phyloP scores from a whole-genome alignment of 2,797 vertebrate genomes.

The Etheostoma nigrum region DNA sequence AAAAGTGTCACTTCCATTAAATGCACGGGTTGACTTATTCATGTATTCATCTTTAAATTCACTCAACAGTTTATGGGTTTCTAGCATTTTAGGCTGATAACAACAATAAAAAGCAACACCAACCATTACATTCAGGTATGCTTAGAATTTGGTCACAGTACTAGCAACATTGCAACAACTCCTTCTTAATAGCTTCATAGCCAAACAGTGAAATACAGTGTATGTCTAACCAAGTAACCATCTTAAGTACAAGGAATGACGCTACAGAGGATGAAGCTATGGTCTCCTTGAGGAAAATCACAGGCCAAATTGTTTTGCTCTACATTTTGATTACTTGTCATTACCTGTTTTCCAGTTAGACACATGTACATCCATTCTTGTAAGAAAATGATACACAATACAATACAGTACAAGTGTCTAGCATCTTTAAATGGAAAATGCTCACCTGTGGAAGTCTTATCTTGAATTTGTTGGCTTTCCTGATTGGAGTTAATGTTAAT shows the following conservation, averaged over 20 bases:
- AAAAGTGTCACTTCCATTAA: conserved; percentile 60
- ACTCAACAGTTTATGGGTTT: conserved; percentile 40
- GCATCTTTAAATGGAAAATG: conserved; percentile 13
- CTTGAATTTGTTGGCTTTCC: conserved; percentile 10
- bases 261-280: neutral
- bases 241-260: neutral
- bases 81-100: conserved; percentile 10
- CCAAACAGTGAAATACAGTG: neutral
- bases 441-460: conserved; percentile 70
- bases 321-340: neutral
- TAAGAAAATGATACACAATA: neutral
- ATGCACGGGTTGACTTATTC: conserved; percentile 47
- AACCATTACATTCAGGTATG: conserved; percentile 29
- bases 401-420: conserved; percentile 7
- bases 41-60: conserved; percentile 54
- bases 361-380: neutral
- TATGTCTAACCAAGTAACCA: conserved; percentile 5
- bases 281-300: neutral
- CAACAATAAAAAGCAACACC: neutral
- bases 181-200: neutral
- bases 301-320: neutral
- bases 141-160: conserved; percentile 44
- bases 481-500: neutral
- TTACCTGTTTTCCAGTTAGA: neutral
- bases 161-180: conserved; percentile 3